Percentiles rank a stretch among this genome's conserved stretches.
Evolutionary conservation across 2,797 vertebrate species (phyloP).

Genomic region (Oreortyx pictus): DNA sequence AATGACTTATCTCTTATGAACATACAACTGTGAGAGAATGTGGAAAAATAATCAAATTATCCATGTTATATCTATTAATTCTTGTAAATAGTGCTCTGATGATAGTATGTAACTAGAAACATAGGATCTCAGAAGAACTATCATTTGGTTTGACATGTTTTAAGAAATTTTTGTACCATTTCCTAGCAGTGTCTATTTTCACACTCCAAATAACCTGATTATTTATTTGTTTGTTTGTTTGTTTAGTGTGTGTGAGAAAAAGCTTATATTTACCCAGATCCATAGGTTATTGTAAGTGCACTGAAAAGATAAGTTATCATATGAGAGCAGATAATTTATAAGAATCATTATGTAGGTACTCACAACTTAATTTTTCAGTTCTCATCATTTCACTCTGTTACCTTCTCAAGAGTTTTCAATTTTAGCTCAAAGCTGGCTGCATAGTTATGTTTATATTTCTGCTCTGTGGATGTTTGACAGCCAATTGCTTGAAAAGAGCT

Average conservation of each 20-base stretch:
- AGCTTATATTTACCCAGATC: background rate
- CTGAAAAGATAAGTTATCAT: background rate
- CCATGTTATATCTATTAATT: background rate
- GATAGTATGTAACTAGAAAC: background rate
- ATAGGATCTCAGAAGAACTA: background rate
- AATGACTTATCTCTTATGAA: constrained; percentile 27
- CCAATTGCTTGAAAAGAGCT: constrained; percentile 49
- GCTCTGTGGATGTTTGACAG: constrained; percentile 62
- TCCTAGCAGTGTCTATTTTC: constrained; percentile 30
- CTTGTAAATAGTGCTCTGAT: background rate
- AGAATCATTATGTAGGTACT: constrained; percentile 7
- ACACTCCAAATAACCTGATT: background rate
- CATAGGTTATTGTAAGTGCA: background rate
- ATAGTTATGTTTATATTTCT: constrained; percentile 62
- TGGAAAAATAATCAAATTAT: constrained; percentile 41
- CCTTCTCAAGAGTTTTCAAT: constrained; percentile 26
- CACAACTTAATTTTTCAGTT: background rate
- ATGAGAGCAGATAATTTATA: background rate
- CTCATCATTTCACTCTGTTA: constrained; percentile 20
- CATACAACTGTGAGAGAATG: background rate
- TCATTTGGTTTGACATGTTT: background rate
- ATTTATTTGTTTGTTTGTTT: background rate
- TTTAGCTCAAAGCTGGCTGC: constrained; percentile 50
- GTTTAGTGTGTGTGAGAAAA: background rate
- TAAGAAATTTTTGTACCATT: constrained; percentile 29